Evolutionary conservation across 2,113 vertebrate species (phyloP), one percentile per base, ranked within the genome.

Genomic region (Candoia aspera): DNA sequence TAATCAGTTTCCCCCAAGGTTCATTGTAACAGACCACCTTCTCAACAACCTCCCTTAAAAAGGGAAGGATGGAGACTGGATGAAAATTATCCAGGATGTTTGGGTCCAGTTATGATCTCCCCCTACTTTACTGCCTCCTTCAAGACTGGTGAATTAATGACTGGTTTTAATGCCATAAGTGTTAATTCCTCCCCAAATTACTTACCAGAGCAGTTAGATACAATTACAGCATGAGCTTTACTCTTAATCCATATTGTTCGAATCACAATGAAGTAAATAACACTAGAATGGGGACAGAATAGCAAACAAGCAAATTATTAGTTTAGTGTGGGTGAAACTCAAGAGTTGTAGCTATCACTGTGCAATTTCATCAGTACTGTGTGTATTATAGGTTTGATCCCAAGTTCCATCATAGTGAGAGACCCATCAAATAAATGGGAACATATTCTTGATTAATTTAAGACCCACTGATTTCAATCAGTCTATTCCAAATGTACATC

Each of bases 201-300:
- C 97, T 97, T 94, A 98, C 98, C 97, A 8, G 96, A 95, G 87
- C 96, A 97, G 90, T 96, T 97, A 86, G 98, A 97, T 90, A 97
- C 33, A 92, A 97, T 95, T 19, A 46, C 93, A 90, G 97, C 93
- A 0, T 96, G 96, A 91, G 94, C 95, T 97, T 97, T 98, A 93
- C 97, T 98, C 92, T 98, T 98, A 91, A 94, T 87, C 98, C 98
- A 98, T 94, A 98, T 98, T 42, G 97, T 98, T 95, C 96, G 94
- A 90, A 98, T 97, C 95, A 98, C 97, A 0, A 98, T 96, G 59
- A 97, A 96, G 33, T 98, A 98, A 94, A 98, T 97, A 91, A 97
- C 12, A 0, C 98, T 98, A 92, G 0, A 42, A 83, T 92, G 62
- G 1, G 83, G 54, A 84, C 54, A 85, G 42, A 59, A 68, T 1